A percentile compares a stretch with the other conserved stretches of the same genome.
These are phyloP conservation scores for Pristis pectinata DNA, from an alignment of 2,797 vertebrate species.

Conservation along the genomic window DNA sequence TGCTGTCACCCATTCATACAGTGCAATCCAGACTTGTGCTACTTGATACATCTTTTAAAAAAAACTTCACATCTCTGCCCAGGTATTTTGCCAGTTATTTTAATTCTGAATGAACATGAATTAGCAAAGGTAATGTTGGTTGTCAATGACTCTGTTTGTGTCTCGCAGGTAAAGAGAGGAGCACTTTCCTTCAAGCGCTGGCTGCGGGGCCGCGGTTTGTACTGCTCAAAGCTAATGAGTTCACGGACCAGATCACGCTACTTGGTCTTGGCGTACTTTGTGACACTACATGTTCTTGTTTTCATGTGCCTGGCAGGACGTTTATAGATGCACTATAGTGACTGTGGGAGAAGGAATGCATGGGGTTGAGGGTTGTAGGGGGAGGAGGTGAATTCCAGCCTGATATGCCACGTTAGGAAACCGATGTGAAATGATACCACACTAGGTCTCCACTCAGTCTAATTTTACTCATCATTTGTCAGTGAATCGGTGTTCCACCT, in stretches of 20 bases:
- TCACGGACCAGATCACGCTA: conserved; percentile 73
- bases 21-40: neutral
- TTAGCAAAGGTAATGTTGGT: neutral
- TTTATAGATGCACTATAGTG: conserved; percentile 54
- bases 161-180: conserved; percentile 69
- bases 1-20: neutral
- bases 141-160: rapidly evolving
- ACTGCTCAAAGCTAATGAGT: conserved; percentile 76
- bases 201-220: conserved; percentile 74
- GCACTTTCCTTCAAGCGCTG: conserved; percentile 64
- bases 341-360: neutral
- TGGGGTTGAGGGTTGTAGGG: too few relatives aligned
- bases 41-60: neutral
- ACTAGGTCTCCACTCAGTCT: neutral
- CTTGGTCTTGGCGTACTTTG: conserved; percentile 71
- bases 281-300: conserved; percentile 66
- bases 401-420: conserved; percentile 25
- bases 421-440: neutral
- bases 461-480: too few relatives aligned
- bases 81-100: neutral
- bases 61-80: neutral
- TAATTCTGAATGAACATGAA: neutral
- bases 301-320: conserved; percentile 71
- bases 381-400: neutral
- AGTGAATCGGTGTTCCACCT: neutral